phyloP scores from a whole-genome alignment of 2,797 vertebrate species.

The Ctenopoma kingsleyae region DNA sequence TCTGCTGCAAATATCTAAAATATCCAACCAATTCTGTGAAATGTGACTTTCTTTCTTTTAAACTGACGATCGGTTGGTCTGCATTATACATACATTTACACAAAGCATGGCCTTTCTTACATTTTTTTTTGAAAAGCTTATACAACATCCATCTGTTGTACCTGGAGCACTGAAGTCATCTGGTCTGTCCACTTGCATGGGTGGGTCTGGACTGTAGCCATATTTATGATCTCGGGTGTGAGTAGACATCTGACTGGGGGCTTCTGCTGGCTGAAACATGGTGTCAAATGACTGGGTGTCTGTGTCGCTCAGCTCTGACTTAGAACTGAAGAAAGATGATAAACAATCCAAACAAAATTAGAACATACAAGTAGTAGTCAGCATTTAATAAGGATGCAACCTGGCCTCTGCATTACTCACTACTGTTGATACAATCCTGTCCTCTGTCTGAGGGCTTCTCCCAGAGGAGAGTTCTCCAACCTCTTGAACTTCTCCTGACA shows the following conservation, averaged over 20 bases:
- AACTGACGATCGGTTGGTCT: not conserved
- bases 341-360: too few relatives aligned
- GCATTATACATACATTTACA: not conserved
- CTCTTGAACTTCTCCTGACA: slow-evolving; percentile 93
- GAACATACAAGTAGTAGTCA: too few relatives aligned
- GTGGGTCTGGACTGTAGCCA: slow-evolving; percentile 48
- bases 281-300: slow-evolving; percentile 56
- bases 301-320: slow-evolving; percentile 70
- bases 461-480: slow-evolving; percentile 92
- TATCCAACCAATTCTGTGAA: too few relatives aligned
- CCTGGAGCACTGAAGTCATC: slow-evolving; percentile 64
- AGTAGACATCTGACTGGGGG: slow-evolving; percentile 11
- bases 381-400: not conserved
- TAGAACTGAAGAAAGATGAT: slow-evolving; percentile 41
- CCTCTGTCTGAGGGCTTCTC: slow-evolving; percentile 87
- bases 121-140: not conserved
- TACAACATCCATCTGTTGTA: slow-evolving; percentile 25
- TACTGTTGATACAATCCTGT: slow-evolving; percentile 64
- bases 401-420: slow-evolving; percentile 78
- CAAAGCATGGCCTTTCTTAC: not conserved
- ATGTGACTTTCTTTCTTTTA: too few relatives aligned
- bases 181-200: slow-evolving; percentile 3
- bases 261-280: slow-evolving; percentile 64
- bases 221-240: slow-evolving; percentile 34
- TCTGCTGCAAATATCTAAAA: too few relatives aligned